Conservation (phyloP, 2,113 vertebrate genomes). For the Ranitomeya variabilis region DNA sequence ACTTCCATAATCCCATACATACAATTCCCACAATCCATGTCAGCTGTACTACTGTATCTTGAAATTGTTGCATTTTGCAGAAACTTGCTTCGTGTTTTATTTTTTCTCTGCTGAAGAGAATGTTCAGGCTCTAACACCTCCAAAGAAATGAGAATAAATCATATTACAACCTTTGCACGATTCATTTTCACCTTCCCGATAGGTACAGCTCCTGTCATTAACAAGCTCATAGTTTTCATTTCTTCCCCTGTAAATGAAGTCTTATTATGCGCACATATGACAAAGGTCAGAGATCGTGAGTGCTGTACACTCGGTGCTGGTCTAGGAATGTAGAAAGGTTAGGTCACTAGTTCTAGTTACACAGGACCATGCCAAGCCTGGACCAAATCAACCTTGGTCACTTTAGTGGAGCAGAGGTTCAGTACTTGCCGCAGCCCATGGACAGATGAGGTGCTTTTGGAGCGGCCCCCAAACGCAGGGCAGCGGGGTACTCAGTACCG, state of each 20-base stretch:
- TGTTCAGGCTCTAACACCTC: background rate
- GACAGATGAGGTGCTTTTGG: no score
- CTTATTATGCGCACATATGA: background rate
- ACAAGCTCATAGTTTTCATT: constrained; percentile 14
- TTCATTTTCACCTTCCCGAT: constrained; percentile 23
- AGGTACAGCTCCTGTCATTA: background rate
- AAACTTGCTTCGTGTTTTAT: background rate
- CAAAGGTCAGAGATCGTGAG: background rate
- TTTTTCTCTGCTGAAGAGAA: background rate
- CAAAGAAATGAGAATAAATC: constrained; percentile 31
- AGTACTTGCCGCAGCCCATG: no score
- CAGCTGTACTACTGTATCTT: background rate
- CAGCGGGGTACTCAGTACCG: no score
- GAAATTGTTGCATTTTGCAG: background rate
- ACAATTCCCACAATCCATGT: background rate
- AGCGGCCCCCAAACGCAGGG: no score
- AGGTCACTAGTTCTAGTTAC: background rate
- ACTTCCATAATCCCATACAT: background rate
- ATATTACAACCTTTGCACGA: constrained; percentile 22
- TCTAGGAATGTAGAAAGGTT: background rate
- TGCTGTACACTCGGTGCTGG: background rate
- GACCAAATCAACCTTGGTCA: background rate
- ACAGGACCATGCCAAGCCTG: background rate
- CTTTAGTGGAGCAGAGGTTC: background rate
- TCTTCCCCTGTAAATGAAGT: background rate